Conservation (phyloP, 2,888 invertebrate genomes). For the Polietes domitor region DNA sequence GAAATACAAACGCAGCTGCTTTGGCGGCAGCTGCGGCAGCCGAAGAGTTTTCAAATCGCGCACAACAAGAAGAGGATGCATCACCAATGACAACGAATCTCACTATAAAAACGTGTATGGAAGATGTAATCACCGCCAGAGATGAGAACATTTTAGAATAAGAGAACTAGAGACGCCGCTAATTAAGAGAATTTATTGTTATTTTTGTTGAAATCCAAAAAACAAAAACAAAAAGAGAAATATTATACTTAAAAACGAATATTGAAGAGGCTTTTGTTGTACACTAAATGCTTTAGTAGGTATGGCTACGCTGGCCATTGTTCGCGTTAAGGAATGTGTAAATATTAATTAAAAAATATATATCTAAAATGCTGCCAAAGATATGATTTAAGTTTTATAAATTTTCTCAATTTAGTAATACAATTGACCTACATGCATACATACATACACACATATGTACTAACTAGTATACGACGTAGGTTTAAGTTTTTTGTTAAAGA, state of each 20-base stretch:
- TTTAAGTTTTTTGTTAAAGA: not conserved
- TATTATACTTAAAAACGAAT: not conserved
- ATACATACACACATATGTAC: not conserved
- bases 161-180: not conserved
- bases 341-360: constrained; percentile 8
- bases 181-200: not conserved
- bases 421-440: not conserved
- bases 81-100: not conserved
- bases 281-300: not conserved
- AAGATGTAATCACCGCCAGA: not conserved
- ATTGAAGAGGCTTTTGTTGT: not conserved
- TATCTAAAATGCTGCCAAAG: constrained; percentile 46
- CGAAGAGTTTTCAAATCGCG: constrained; percentile 52
- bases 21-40: constrained; percentile 70
- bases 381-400: constrained; percentile 37
- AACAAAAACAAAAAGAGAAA: not conserved
- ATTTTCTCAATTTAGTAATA: not conserved
- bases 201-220: not conserved
- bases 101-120: not conserved
- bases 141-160: constrained; percentile 24
- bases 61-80: not conserved
- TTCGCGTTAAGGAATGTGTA: constrained; percentile 2
- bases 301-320: not conserved
- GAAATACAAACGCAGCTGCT: constrained; percentile 68
- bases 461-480: too few relatives aligned